phyloP scores from a whole-genome alignment of 2,888 invertebrate species.

The Drosophila koepferae region DNA sequence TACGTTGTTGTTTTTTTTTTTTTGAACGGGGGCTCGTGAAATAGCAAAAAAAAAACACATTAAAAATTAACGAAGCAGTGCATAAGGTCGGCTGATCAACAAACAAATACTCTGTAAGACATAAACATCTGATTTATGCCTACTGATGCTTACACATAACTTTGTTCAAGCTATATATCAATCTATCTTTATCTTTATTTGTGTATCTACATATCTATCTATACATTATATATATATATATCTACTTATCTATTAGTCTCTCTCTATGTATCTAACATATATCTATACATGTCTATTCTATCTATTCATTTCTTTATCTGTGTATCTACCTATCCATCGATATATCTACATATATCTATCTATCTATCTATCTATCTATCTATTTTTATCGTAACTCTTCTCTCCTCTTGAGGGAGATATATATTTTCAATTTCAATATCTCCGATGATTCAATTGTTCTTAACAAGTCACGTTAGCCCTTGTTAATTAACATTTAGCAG shows the following conservation, averaged over 20 bases:
- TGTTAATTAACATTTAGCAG: not conserved
- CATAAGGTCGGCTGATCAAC: not conserved
- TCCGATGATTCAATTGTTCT: not conserved
- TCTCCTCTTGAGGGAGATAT: no score
- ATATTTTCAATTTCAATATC: no score
- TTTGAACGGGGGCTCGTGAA: constrained; percentile 6
- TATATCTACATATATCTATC: not conserved
- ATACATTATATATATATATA: no score
- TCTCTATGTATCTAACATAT: not conserved
- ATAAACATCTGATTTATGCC: not conserved
- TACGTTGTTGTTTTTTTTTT: constrained; percentile 21
- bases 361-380: not conserved
- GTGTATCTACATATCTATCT: no score
- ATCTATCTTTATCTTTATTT: no score
- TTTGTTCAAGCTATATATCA: no score
- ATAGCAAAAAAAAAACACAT: not conserved
- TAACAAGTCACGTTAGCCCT: not conserved
- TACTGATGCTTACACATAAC: not conserved
- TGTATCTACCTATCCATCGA: not conserved
- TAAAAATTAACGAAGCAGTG: not conserved
- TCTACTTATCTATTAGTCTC: no score
- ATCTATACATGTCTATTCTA: not conserved
- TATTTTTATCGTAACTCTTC: not conserved
- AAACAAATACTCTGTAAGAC: not conserved
- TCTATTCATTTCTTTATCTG: not conserved